Conservation (phyloP, 2,113 vertebrate genomes). For the Guaruba guarouba region DNA sequence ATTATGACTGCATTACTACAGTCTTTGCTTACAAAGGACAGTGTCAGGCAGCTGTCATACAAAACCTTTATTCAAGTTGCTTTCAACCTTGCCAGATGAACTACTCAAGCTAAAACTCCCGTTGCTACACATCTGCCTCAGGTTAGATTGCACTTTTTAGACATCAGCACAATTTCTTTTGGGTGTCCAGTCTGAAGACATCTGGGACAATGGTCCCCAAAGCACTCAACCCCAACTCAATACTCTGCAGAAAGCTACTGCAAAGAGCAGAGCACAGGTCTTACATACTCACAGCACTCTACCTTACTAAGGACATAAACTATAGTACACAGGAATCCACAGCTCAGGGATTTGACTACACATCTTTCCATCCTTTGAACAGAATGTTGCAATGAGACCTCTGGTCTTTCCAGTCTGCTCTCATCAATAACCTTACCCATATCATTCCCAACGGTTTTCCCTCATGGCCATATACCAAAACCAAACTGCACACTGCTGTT, state of each 20-base stretch:
- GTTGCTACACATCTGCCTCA: accelerated
- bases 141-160: neutral
- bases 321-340: neutral
- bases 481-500: neutral
- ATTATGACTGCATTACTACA: neutral
- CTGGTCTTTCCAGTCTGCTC: neutral
- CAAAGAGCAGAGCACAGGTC: neutral
- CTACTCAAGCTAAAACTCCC: neutral
- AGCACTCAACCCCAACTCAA: neutral
- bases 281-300: neutral
- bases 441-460: neutral
- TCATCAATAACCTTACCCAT: neutral
- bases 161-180: neutral
- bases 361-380: neutral
- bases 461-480: neutral
- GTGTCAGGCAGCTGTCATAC: neutral
- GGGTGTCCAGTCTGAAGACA: neutral
- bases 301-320: neutral
- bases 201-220: neutral
- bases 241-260: neutral
- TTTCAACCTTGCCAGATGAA: neutral
- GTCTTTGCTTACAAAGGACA: neutral
- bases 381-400: neutral
- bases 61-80: neutral
- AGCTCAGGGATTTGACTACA: neutral